phyloP scores from a whole-genome alignment of 2,797 vertebrate species.

The Pampus argenteus region DNA sequence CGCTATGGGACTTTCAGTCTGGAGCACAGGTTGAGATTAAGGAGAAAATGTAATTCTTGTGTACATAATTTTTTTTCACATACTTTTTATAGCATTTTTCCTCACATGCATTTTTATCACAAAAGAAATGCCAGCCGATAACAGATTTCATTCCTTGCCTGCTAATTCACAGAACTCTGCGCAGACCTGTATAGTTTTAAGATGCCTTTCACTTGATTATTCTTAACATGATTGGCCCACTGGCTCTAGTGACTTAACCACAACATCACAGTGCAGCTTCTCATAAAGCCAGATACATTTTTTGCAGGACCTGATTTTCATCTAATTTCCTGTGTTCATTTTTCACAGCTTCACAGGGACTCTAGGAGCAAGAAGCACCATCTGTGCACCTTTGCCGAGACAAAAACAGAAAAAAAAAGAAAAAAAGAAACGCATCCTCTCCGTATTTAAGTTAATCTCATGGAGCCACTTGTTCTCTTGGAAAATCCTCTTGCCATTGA shows the following conservation, averaged over 20 bases:
- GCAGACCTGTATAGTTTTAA: conserved; percentile 7
- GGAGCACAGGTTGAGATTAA: background rate
- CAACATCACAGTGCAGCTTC: conserved; percentile 29
- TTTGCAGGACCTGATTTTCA: conserved; percentile 51
- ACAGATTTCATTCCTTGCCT: conserved; percentile 15
- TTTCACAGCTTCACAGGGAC: conserved; percentile 67
- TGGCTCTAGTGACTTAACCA: background rate
- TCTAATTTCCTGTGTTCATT: conserved; percentile 67
- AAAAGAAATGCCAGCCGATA: background rate
- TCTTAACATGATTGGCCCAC: conserved; percentile 9
- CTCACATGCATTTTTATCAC: background rate
- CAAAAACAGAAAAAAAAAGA: background rate
- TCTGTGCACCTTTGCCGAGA: conserved; percentile 62
- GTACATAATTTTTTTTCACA: background rate
- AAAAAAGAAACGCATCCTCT: conserved; percentile 6
- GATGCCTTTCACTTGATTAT: conserved; percentile 21
- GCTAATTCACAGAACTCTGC: conserved; percentile 2
- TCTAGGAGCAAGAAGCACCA: conserved; percentile 54
- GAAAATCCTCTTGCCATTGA: conserved; percentile 62
- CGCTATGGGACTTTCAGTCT: background rate
- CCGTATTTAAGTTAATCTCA: conserved; percentile 56
- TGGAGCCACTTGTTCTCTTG: conserved; percentile 51
- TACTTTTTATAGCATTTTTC: background rate
- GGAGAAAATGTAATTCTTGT: background rate
- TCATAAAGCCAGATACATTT: conserved; percentile 58